These are phyloP conservation scores for Cynodonichthys magdalenae DNA, from an alignment of 2,797 vertebrate species.

Conservation along the genomic window DNA sequence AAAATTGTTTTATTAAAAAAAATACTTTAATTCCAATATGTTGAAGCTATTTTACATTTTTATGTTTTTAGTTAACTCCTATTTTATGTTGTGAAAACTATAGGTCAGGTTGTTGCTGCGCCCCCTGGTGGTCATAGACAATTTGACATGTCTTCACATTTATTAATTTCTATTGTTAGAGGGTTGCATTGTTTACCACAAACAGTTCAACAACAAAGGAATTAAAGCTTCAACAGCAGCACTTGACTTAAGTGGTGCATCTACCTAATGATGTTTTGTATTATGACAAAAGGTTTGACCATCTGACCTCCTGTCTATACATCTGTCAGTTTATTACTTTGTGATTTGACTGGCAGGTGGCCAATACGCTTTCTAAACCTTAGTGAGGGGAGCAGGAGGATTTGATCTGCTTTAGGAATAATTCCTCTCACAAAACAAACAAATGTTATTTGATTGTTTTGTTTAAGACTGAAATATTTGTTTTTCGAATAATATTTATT, in stretches of 20 bases:
- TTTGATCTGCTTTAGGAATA: slow-evolving; percentile 33
- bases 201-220: slow-evolving; percentile 27
- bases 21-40: not conserved
- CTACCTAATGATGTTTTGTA: slow-evolving; percentile 57
- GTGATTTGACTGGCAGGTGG: slow-evolving; percentile 74
- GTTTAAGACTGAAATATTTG: not conserved
- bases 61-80: not conserved
- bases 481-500: not conserved
- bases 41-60: no score
- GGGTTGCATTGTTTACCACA: slow-evolving; percentile 28
- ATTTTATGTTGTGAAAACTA: not conserved
- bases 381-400: slow-evolving; percentile 40
- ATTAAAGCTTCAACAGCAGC: slow-evolving; percentile 5
- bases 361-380: slow-evolving; percentile 51
- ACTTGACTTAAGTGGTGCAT: slow-evolving; percentile 42
- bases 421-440: slow-evolving; percentile 12
- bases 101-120: not conserved
- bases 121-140: not conserved
- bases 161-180: not conserved
- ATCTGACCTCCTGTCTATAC: slow-evolving; percentile 71
- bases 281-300: slow-evolving; percentile 68
- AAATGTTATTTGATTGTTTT: not conserved
- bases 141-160: not conserved
- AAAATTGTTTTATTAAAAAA: no score
- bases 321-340: slow-evolving; percentile 73